A percentile compares a stretch with the other conserved stretches of the same genome.
These are phyloP conservation scores for Oegoconia quadripuncta DNA, from an alignment of 2,888 invertebrate genomes.

Conservation along the genomic window DNA sequence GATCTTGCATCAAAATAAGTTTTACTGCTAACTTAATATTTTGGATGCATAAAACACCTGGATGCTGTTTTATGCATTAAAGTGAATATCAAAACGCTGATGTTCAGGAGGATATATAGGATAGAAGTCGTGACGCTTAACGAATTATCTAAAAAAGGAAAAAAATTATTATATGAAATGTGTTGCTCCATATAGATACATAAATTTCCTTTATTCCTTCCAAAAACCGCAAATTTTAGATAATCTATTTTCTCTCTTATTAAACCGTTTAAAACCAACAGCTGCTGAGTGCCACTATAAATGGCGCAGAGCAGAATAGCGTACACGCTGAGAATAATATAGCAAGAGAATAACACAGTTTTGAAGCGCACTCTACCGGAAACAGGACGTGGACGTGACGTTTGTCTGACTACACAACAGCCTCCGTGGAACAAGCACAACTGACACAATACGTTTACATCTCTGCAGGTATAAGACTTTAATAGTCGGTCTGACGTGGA, in stretches of 20 bases:
- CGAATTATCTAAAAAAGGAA: too few relatives aligned
- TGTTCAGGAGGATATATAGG: too few relatives aligned
- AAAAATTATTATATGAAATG: too few relatives aligned
- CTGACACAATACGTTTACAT: conserved; percentile 35
- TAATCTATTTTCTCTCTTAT: conserved; percentile 1
- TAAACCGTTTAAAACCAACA: conserved; percentile 2
- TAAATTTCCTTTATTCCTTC: conserved; percentile 2
- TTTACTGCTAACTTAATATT: too few relatives aligned
- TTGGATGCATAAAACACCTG: too few relatives aligned
- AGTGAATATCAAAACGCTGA: too few relatives aligned
- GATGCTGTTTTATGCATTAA: too few relatives aligned
- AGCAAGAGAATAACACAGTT: conserved; percentile 29
- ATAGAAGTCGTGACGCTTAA: too few relatives aligned
- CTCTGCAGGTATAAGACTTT: conserved; percentile 21
- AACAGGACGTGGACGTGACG: conserved; percentile 51
- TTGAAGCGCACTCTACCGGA: conserved; percentile 45
- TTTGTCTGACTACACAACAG: conserved; percentile 42
- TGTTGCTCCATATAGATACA: too few relatives aligned
- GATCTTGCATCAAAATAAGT: too few relatives aligned
- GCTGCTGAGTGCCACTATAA: not conserved
- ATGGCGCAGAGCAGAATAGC: conserved; percentile 1
- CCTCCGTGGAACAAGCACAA: conserved; percentile 33
- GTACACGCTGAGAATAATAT: conserved; percentile 2
- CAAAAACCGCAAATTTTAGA: too few relatives aligned
- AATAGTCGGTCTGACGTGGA: not conserved